Conservation (phyloP, 1,140 invertebrate species). For the Drosophila saltans region DNA sequence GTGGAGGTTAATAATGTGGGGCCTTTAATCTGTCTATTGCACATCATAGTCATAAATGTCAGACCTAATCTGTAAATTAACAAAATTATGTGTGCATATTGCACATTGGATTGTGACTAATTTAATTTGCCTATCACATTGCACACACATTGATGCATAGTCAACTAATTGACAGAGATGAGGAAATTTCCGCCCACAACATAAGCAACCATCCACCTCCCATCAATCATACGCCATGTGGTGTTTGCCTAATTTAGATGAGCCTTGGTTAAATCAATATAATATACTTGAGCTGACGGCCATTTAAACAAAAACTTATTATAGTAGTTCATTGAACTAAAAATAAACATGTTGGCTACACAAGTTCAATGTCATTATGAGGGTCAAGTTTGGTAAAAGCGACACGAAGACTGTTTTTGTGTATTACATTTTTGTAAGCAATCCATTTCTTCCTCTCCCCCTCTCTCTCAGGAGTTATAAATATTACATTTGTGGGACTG, state of each 20-base stretch:
- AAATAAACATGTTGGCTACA: not conserved
- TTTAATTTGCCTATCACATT: slow-evolving; percentile 35
- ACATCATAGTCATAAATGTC: slow-evolving; percentile 16
- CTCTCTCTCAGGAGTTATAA: too few relatives aligned
- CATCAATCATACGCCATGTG: slow-evolving; percentile 32
- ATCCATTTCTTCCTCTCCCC: too few relatives aligned
- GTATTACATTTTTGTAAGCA: not conserved
- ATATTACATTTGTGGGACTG: too few relatives aligned
- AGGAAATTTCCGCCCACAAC: not conserved
- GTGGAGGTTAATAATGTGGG: slow-evolving; percentile 6
- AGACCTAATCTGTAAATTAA: slow-evolving; percentile 18
- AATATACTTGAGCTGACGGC: slow-evolving; percentile 22
- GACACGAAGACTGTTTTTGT: not conserved
- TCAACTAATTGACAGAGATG: slow-evolving; percentile 23
- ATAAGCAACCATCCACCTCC: not conserved
- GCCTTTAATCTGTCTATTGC: slow-evolving; percentile 7
- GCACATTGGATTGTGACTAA: slow-evolving; percentile 25
- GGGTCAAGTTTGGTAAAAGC: not conserved
- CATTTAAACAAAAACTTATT: slow-evolving; percentile 12
- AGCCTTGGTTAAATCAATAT: slow-evolving; percentile 27
- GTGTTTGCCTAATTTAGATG: slow-evolving; percentile 8
- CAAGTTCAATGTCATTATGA: slow-evolving; percentile 5
- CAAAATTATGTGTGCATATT: slow-evolving; percentile 22
- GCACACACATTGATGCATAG: not conserved
- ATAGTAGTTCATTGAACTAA: not conserved